Evolutionary conservation across 2,797 vertebrate species (phyloP), one percentile per base, ranked within the genome.

Genomic region (Danionella dracula): DNA sequence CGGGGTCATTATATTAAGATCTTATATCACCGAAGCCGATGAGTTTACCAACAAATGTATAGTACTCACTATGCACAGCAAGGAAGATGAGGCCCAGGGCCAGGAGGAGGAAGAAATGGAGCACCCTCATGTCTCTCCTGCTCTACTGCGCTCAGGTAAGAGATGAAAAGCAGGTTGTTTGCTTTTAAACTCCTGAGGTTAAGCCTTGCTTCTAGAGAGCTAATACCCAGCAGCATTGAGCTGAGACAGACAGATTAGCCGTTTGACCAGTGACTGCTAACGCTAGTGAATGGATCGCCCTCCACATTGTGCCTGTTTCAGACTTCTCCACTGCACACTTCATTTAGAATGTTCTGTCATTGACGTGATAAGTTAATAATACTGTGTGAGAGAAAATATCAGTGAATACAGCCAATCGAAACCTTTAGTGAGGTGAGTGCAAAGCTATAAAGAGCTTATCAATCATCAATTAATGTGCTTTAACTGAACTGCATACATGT

Each of bases 131-230:
- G 84, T 66, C 71, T 81, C 71, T 77, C 73, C 34, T 70, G 73
- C 75, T 85, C 66, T 72, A 76, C 35, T 63, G 76, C 55, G 60
- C 79, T 68, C 76, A 79, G 74, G 77, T 79, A 83, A 76, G 81
- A 6, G 79, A 80, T 78, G 75, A 81, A 89, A 88, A 87, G 80
- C 80, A 81, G 78, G 61, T 82, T 87, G 91, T 88, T 89, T 87
- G 86, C 76, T 79, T 75, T 73, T 78, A 84, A 90, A 78, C 80
- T 75, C 74, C 68, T 80, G 80, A 87, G 77, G 83, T 87, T 89
- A 90, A 87, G 91, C 86, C 85, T 66, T 34, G 69, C 75, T 75
- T 84, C 79, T 78, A 76, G 82, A 86, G 73, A 78, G 78, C 76
- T 79, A 87, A 91, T 90, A 85, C 85, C 83, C 74, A 41, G 73